Base-by-base conservation (phyloP, 2,797 vertebrate species). In the Malacoctenus gilli region DNA sequence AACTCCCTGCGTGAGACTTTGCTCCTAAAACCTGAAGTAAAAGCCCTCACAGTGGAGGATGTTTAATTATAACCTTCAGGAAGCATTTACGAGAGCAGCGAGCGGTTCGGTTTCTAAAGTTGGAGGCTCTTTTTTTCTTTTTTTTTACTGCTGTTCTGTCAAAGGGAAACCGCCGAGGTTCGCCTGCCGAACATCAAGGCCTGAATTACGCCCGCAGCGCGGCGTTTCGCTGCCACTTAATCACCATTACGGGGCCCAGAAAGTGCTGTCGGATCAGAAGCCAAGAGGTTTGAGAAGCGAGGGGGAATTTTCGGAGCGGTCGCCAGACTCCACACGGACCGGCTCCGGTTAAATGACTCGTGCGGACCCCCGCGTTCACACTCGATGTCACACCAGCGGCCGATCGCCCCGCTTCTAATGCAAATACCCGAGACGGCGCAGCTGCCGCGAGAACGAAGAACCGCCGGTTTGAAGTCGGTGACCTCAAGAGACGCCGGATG, bases 241-340 rank as follows among this genome's bases (percentile, higher is more conserved):
- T 82, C 66, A 68, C 62, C 50, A 50, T 74, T 76, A 57, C 39
- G 38, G 20, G 36, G 25, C 36, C 41, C 61, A 48, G 31, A 60
- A 59, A 68, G 50, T 28, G 59, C 23, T 42, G 46, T 47, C 2
- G 7, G 51, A n/a, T 51, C 32, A 25, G 51, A 28, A 22, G 56
- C 57, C 61, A 67, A 34, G 25, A 53, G n/a, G n/a, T 62, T 72
- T 20, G 16, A 48, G 21, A 18, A 63, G 18, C 20, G 9, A 4
- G 20, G 14, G 40, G 15, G 43, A 31, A 22, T 34, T 66, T 60
- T 60, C 56, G 39, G 23, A 14, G 47, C 8, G 19, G 28, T 49
- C 5, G 23, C 39, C 64, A 59, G 25, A 66, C 35, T 65, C 43
- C 59, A 15, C 37, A 14, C 19, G 18, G 35, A 47, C 22, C 22